phyloP scores from a whole-genome alignment of 2,113 vertebrate species.

The Cisticola juncidis region DNA sequence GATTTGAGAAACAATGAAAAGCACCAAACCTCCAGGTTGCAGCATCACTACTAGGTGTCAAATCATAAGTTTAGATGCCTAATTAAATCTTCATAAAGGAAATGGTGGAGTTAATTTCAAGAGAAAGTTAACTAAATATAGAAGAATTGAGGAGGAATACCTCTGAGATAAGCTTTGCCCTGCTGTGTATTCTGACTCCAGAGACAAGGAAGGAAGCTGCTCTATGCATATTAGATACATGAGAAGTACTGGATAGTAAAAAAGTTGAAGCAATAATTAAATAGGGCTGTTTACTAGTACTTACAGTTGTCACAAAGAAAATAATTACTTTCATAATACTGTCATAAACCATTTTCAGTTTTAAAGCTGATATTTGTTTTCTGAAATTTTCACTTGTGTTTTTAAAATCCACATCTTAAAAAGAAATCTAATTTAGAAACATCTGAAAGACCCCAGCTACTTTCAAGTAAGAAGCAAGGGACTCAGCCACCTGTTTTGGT shows the following conservation, averaged over 20 bases:
- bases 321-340: neutral
- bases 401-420: neutral
- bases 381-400: neutral
- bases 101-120: neutral
- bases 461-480: neutral
- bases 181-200: neutral
- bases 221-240: neutral
- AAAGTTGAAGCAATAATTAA: neutral
- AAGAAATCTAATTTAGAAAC: neutral
- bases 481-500: neutral
- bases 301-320: neutral
- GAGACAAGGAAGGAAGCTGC: neutral
- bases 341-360: neutral
- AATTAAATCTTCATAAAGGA: slow-evolving; percentile 10
- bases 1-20: neutral
- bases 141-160: neutral
- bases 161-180: neutral
- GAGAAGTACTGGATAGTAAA: neutral
- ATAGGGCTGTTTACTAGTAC: neutral
- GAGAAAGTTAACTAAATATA: neutral
- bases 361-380: neutral
- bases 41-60: neutral
- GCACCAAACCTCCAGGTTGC: neutral
- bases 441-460: neutral
- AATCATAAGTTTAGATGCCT: neutral